Percentiles rank a stretch among this genome's conserved stretches.
phyloP scores from a whole-genome alignment of 2,113 vertebrate genomes.

The Paramisgurnus dabryanus region DNA sequence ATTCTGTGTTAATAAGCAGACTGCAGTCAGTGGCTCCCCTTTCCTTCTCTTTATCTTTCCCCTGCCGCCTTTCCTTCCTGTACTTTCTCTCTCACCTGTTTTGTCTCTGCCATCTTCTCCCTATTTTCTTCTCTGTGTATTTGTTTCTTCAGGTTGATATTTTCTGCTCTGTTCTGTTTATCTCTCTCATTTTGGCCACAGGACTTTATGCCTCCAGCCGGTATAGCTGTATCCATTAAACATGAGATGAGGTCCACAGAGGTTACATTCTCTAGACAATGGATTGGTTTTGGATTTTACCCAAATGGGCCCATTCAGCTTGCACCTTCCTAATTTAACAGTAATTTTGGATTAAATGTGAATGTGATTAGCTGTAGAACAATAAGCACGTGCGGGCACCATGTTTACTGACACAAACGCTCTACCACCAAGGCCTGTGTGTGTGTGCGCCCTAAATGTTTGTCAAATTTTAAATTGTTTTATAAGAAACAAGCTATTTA shows the following conservation, averaged over 20 bases:
- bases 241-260: constrained; percentile 46
- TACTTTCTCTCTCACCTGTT: constrained; percentile 34
- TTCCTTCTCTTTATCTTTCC: constrained; percentile 12
- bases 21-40: constrained; percentile 29
- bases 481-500: too few relatives aligned
- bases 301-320: constrained; percentile 17
- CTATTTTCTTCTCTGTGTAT: background rate
- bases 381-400: background rate
- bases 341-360: constrained; percentile 10
- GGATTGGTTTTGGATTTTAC: constrained; percentile 33
- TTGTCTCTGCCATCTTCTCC: constrained; percentile 1
- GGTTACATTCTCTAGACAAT: constrained; percentile 34
- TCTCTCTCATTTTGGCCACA: constrained; percentile 28
- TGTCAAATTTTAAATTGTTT: too few relatives aligned
- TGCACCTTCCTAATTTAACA: background rate
- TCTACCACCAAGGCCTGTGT: background rate
- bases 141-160: constrained; percentile 5
- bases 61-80: constrained; percentile 15
- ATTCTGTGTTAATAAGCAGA: constrained; percentile 48
- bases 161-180: background rate
- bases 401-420: constrained; percentile 8
- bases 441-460: background rate
- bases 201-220: constrained; percentile 39
- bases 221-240: constrained; percentile 52
- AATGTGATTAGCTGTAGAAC: constrained; percentile 31